Base-by-base conservation (phyloP, 2,888 invertebrate genomes). In the Drosophila rellima region DNA sequence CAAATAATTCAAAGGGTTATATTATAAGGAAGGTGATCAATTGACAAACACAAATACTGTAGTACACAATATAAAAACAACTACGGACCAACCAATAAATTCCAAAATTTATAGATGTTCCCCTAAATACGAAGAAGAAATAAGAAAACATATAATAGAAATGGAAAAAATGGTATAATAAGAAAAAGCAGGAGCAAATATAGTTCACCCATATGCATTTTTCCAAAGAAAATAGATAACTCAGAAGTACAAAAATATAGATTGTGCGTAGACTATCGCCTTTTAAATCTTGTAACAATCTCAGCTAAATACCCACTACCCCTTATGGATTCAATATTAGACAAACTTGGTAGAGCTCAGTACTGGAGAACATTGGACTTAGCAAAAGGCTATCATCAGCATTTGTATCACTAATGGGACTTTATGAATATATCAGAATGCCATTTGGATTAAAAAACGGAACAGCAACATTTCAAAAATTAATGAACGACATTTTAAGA, bases 391-490 rank as follows among this genome's bases (percentile, higher is more conserved):
- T 26, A 26, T 26, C 26, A 26, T 26, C 26, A 13, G 47, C 47
- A 47, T 31, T 17, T 18, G 10, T 8, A 2, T 8, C 31, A 17
- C 29, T 17, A 4, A 2, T 5, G 8, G 47, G 18, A 5, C 10
- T 5, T 1, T 18, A 31, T 3, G 47, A 48, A 6, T 48, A 10
- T 48, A 1, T 31, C 4, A 17, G 31, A 48, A 29, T 31, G 31
- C 31, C 47, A 11, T 47, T 47, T 17, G 45, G 45, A 8, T 15
- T 45, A 7, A 45, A 29, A 45, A 45, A 45, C 8, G 26, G 29
- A 8, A 29, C 31, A 31, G 15, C 47, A 5, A 48, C 31, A 7
- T 48, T 48, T 17, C 31, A 48, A 6, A 48, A 18, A 6, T 1
- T 31, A 5, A 26, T 45, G 45, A 26, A 45, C 8, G 45, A 26